Conservation (phyloP, 1,140 invertebrate species). For the Drosophila mojavensis region DNA sequence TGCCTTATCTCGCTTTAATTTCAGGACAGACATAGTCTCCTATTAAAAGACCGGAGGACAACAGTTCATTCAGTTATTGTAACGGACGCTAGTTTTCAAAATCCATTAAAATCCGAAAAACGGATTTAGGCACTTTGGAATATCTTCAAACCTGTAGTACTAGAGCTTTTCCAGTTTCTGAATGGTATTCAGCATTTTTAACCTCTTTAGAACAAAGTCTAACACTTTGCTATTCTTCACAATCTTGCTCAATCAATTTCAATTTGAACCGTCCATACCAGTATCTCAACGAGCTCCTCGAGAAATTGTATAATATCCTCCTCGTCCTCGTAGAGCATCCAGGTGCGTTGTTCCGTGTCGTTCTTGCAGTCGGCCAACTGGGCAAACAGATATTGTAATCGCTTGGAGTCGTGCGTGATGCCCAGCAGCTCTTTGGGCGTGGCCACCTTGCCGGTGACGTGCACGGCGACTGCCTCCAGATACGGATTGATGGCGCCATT, state of each 20-base stretch:
- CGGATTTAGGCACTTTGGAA: not conserved
- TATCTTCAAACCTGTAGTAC: no score
- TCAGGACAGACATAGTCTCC: no score
- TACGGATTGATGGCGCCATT: constrained; percentile 86
- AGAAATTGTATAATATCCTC: constrained; percentile 92
- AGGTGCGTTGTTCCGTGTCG: constrained; percentile 96
- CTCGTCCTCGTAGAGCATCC: constrained; percentile 97
- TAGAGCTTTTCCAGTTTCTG: no score
- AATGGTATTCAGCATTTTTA: no score
- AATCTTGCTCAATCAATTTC: not conserved
- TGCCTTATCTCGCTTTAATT: no score
- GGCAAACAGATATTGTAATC: constrained; percentile 91
- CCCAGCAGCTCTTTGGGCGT: constrained; percentile 81
- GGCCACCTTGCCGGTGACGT: constrained; percentile 80
- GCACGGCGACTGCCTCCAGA: constrained; percentile 84
- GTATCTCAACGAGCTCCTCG: constrained; percentile 92
- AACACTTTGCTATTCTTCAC: no score
- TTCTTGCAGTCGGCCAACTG: constrained; percentile 94
- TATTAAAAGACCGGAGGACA: no score
- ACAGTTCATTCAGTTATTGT: no score
- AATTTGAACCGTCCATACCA: constrained; percentile 86
- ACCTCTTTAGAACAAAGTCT: no score
- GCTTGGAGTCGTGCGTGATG: constrained; percentile 90
- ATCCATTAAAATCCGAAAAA: no score
- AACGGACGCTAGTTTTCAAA: no score